Base-by-base conservation (phyloP, 2,888 invertebrate species). In the Anarsia innoxiella region DNA sequence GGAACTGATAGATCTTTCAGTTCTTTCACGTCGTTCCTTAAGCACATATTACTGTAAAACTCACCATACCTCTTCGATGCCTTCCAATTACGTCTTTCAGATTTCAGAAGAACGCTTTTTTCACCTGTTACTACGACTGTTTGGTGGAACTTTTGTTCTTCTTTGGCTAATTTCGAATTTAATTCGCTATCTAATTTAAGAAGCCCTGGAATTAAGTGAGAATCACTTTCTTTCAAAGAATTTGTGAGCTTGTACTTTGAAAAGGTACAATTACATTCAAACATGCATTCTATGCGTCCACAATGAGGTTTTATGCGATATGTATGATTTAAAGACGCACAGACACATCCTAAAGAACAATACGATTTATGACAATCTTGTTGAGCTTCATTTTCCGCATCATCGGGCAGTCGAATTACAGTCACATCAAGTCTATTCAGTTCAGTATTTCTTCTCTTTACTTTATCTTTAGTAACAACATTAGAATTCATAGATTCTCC, bases 131-230 rank as follows among this genome's bases (percentile, higher is more conserved):
- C 70, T 37, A 92, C 88, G 13, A 92, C 86, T 2, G 92, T 92
- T 51, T 91, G 90, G 10, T 89, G 90, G 66, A 92, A 92, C 56
- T 91, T 91, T 61, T 89, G 87, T 63, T 92, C 91, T 54, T 89
- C 89, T 62, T 88, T 90, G 0, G 91, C 88, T 42, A 92, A 69
- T 39, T 87, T 86, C 28, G 64, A 72, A 51, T 86, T 87, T 0
- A 80, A 79, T 56, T 85, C 74, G 48, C 79, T 77, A 44, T 88
- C 80, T 35, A 88, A 56, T 48, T 73, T 72, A 19, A 76, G 45
- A 33, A 86, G 59, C 0, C 67, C 71, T 1, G 74, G 69, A 37
- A 78, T 51, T 27, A 66, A 39, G 36, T 70, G 65, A 15, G 56
- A 43, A 46, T 52, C 58, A 30, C 55, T 52, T 25, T 43, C 47